Percentiles rank a stretch among this genome's conserved stretches.
phyloP scores from a whole-genome alignment of 2,797 vertebrate species.

The Decapterus maruadsi region DNA sequence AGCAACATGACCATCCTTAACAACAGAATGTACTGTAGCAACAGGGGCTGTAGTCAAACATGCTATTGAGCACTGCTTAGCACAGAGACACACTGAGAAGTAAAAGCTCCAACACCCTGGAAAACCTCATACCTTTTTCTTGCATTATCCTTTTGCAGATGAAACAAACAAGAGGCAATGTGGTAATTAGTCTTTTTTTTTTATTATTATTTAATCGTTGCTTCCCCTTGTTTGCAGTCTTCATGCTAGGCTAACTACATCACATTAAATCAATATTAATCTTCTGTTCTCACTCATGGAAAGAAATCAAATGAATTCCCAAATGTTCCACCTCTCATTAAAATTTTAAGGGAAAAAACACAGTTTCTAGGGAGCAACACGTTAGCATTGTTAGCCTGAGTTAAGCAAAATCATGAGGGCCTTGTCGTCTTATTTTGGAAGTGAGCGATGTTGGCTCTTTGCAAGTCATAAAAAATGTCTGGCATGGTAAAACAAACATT shows the following conservation, averaged over 20 bases:
- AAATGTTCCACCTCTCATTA: background rate
- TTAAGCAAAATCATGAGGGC: background rate
- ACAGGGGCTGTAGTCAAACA: too few species aligned
- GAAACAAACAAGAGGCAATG: background rate
- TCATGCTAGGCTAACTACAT: background rate
- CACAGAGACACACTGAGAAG: background rate
- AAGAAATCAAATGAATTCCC: background rate
- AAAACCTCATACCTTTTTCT: too few species aligned
- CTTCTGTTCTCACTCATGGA: background rate
- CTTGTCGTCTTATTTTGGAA: constrained; percentile 7
- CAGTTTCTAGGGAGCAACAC: background rate
- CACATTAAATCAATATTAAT: background rate
- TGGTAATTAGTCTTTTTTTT: background rate
- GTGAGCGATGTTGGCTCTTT: background rate
- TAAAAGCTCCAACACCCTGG: background rate
- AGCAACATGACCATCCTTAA: too few species aligned
- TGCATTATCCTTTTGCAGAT: background rate
- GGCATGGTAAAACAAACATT: background rate
- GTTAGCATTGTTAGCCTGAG: background rate
- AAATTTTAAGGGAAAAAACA: background rate
- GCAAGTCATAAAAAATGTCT: background rate
- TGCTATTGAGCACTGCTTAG: too few species aligned
- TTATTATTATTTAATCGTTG: background rate
- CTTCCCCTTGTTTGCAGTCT: background rate
- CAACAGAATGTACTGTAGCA: too few species aligned